These are phyloP conservation scores for Oxytorus armatus DNA, from an alignment of 2,888 invertebrate species.

Conservation along the genomic window DNA sequence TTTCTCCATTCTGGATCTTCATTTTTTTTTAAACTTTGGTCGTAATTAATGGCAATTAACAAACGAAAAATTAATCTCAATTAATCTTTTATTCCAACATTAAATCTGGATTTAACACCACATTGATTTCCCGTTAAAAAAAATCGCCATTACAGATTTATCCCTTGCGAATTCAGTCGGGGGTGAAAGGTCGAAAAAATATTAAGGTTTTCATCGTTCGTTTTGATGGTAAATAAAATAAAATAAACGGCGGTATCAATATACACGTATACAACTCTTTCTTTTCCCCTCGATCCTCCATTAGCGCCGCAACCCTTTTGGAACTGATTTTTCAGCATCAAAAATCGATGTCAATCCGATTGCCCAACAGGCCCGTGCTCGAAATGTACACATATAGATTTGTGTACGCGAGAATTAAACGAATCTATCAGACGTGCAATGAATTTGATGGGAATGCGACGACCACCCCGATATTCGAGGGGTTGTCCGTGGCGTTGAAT, in stretches of 20 bases:
- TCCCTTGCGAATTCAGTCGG: too few species aligned
- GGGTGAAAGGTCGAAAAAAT: too few species aligned
- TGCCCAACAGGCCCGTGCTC: constrained; percentile 1
- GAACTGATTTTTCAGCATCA: neutral
- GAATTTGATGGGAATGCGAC: constrained; percentile 64
- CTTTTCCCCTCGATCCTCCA: neutral
- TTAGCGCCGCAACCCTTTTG: neutral
- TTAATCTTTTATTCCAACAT: too few species aligned
- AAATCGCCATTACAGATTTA: too few species aligned
- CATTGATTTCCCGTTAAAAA: neutral
- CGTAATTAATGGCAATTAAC: too few species aligned
- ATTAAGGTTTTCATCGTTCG: neutral
- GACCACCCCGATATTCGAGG: constrained; percentile 1
- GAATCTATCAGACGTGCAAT: constrained; percentile 71
- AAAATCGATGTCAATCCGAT: constrained; percentile 45
- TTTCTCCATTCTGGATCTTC: too few species aligned
- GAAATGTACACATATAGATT: constrained; percentile 18
- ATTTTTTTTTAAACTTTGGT: too few species aligned
- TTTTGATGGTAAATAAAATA: neutral
- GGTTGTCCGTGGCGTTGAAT: constrained; percentile 20
- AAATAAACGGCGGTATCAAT: too few species aligned
- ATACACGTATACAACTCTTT: too few species aligned
- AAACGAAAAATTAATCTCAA: too few species aligned
- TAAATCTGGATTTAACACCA: too few species aligned
- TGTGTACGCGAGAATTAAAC: constrained; percentile 43